Conservation (phyloP, 2,797 vertebrate genomes). For the Garrulus glandarius region DNA sequence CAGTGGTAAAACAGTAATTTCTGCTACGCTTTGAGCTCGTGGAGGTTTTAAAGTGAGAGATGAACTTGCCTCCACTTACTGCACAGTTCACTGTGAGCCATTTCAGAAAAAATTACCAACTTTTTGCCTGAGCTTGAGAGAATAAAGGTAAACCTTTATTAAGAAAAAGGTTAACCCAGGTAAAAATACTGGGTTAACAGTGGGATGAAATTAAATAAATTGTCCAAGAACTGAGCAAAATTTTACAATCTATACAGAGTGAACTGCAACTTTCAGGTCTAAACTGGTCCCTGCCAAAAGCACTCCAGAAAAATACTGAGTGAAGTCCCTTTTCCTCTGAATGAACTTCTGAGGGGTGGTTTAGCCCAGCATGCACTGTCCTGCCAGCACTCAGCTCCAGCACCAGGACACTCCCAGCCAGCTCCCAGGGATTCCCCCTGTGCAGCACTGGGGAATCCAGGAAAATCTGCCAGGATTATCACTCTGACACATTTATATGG, state of each 20-base stretch:
- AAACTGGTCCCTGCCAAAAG: not conserved
- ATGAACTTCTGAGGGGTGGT: not conserved
- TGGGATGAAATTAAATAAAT: not conserved
- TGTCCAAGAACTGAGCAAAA: not conserved
- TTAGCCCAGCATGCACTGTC: not conserved
- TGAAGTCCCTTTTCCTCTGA: not conserved
- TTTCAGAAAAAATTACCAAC: not conserved
- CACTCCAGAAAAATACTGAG: not conserved
- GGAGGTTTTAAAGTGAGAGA: not conserved
- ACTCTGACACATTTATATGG: fast-evolving
- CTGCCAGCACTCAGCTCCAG: not conserved
- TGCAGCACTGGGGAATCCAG: not conserved
- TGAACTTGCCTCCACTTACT: not conserved
- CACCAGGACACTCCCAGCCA: not conserved
- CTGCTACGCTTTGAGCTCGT: not conserved
- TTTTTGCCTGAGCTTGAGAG: not conserved
- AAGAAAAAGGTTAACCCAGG: no score
- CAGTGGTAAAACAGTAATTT: not conserved
- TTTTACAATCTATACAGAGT: not conserved
- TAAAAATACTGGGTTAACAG: not conserved
- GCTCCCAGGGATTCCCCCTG: not conserved
- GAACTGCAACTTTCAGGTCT: not conserved
- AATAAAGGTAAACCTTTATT: no score
- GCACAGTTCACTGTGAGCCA: not conserved
- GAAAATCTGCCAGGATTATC: not conserved